Percentiles rank a stretch among this genome's conserved stretches.
Evolutionary conservation across 2,888 invertebrate species (phyloP).

Genomic region (Holacanthella duospinosa): DNA sequence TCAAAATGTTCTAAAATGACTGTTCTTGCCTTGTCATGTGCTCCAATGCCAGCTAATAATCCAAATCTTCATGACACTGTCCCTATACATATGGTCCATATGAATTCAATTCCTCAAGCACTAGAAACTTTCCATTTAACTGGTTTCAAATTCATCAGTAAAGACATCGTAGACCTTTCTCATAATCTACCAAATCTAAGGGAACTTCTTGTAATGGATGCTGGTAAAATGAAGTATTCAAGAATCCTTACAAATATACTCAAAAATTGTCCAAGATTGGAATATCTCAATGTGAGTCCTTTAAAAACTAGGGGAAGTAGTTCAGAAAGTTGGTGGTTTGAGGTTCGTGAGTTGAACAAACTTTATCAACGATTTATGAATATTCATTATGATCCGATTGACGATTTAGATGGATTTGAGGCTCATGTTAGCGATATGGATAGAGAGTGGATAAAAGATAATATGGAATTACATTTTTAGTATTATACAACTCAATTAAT

Average conservation of each 20-base stretch:
- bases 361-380: slow-evolving; percentile 31
- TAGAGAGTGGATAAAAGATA: slow-evolving; percentile 23
- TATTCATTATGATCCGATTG: slow-evolving; percentile 27
- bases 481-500: too few relatives aligned
- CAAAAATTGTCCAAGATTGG: slow-evolving; percentile 23
- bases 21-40: slow-evolving; percentile 22
- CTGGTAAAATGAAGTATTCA: slow-evolving; percentile 26
- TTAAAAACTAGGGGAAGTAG: slow-evolving; percentile 21
- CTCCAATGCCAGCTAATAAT: slow-evolving; percentile 9
- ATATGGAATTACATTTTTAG: too few relatives aligned
- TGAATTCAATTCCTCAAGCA: slow-evolving; percentile 16
- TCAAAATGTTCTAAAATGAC: slow-evolving; percentile 20
- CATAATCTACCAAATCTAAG: slow-evolving; percentile 18
- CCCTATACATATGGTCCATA: slow-evolving; percentile 9
- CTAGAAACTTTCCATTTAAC: slow-evolving; percentile 23
- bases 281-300: slow-evolving; percentile 27
- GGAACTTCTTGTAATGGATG: slow-evolving; percentile 27
- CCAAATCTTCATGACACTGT: slow-evolving; percentile 8
- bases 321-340: slow-evolving; percentile 23
- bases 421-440: slow-evolving; percentile 21
- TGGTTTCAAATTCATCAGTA: slow-evolving; percentile 22
- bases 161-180: slow-evolving; percentile 23
- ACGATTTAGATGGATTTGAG: slow-evolving; percentile 32
- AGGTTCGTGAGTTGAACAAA: slow-evolving; percentile 20
- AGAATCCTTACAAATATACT: slow-evolving; percentile 23